Percentiles rank a stretch among this genome's conserved stretches.
Evolutionary conservation across 2,888 invertebrate genomes (phyloP).

Genomic region (Acanthosepion lycidas): DNA sequence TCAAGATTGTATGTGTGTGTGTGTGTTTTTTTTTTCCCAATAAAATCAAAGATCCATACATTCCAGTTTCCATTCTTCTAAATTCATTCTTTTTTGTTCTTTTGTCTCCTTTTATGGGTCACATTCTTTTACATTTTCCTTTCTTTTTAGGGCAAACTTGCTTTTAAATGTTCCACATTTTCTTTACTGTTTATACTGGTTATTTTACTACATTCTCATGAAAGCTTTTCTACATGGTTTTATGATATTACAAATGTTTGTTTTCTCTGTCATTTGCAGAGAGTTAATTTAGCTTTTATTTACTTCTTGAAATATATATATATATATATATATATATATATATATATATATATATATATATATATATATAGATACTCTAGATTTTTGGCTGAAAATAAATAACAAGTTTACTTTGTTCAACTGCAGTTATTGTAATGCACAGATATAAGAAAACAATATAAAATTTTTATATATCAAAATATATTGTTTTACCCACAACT

Average conservation of each 20-base stretch:
- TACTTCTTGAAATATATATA: not conserved
- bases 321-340: not conserved
- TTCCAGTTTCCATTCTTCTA: not conserved
- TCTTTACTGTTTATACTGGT: not conserved
- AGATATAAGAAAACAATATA: too few species aligned
- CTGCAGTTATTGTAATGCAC: too few species aligned
- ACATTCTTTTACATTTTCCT: not conserved
- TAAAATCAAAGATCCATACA: constrained; percentile 11
- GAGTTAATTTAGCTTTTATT: not conserved
- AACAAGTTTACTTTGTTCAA: too few species aligned
- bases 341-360: not conserved
- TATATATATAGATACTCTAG: not conserved
- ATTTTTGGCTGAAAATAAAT: too few species aligned
- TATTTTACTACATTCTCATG: not conserved
- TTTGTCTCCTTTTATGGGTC: not conserved
- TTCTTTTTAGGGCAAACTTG: not conserved
- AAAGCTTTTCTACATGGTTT: not conserved
- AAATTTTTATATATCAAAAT: too few species aligned
- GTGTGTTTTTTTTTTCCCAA: not conserved
- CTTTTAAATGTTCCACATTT: not conserved
- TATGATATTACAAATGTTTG: not conserved
- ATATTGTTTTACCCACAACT: too few species aligned
- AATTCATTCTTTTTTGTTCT: not conserved
- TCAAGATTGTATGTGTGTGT: too few species aligned
- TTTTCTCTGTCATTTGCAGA: not conserved